Conservation (phyloP, 2,113 vertebrate genomes). For the Aspidoscelis tigris region DNA sequence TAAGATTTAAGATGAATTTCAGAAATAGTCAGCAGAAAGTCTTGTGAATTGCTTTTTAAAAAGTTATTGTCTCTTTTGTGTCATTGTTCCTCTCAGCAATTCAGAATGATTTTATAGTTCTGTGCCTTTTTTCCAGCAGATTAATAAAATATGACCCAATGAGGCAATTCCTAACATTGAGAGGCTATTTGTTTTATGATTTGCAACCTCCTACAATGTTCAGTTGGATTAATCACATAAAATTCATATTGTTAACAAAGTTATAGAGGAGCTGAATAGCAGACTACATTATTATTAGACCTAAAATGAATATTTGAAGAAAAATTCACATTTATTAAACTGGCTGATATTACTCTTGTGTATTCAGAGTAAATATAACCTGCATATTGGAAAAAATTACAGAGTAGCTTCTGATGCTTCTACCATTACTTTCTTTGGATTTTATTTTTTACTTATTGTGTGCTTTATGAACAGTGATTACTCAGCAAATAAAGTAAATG, state of each 20-base stretch:
- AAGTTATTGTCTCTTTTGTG: conserved; percentile 11
- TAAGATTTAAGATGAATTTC: background rate
- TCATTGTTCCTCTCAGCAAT: conserved; percentile 19
- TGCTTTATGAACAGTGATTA: background rate
- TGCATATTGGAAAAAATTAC: background rate
- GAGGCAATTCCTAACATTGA: conserved; percentile 14
- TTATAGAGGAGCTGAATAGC: background rate
- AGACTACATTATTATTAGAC: background rate
- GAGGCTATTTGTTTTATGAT: conserved; percentile 14
- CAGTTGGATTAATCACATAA: background rate
- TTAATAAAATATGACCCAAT: conserved; percentile 18
- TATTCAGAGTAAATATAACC: conserved; percentile 7
- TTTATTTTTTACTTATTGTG: background rate
- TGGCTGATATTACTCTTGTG: background rate
- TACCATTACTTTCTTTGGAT: background rate
- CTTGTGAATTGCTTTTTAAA: background rate
- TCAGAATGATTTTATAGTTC: background rate
- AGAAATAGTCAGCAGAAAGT: background rate
- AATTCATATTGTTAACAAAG: background rate
- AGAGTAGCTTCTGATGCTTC: background rate
- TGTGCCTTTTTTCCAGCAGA: conserved; percentile 14
- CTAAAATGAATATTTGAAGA: background rate
- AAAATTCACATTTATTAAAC: conserved; percentile 26
- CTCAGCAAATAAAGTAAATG: background rate
- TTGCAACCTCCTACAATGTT: background rate